Evolutionary conservation across 2,113 vertebrate species (phyloP).

Genomic region (Fregetta grallaria): DNA sequence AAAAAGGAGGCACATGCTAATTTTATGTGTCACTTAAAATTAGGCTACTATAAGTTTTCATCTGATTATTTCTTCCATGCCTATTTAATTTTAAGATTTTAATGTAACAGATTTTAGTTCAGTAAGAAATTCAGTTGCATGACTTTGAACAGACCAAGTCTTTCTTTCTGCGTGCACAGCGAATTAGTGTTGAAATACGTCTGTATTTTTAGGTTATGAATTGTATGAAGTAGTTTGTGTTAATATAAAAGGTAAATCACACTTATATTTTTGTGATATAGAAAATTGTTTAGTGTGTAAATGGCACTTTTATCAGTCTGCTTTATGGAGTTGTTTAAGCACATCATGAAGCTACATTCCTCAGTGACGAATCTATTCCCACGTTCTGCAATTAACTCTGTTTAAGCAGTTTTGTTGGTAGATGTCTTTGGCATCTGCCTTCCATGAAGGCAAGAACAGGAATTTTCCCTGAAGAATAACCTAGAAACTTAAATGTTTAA

Average conservation of each 20-base stretch:
- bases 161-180: not conserved
- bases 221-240: not conserved
- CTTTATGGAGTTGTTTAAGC: not conserved
- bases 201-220: not conserved
- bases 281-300: not conserved
- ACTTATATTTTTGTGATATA: not conserved
- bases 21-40: not conserved
- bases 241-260: not conserved
- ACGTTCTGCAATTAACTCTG: not conserved
- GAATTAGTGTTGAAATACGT: not conserved
- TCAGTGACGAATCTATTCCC: not conserved
- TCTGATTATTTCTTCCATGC: not conserved
- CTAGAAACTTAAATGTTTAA: not conserved
- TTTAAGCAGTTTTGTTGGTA: not conserved
- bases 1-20: not conserved
- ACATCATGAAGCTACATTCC: not conserved
- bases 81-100: not conserved
- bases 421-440: not conserved
- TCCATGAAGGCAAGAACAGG: not conserved
- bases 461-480: not conserved
- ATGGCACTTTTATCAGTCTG: not conserved
- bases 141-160: not conserved
- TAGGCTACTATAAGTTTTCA: not conserved
- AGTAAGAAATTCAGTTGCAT: not conserved
- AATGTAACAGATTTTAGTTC: not conserved